These are phyloP conservation scores for Scolopax mira DNA, from an alignment of 2,113 vertebrate genomes.

Conservation along the genomic window DNA sequence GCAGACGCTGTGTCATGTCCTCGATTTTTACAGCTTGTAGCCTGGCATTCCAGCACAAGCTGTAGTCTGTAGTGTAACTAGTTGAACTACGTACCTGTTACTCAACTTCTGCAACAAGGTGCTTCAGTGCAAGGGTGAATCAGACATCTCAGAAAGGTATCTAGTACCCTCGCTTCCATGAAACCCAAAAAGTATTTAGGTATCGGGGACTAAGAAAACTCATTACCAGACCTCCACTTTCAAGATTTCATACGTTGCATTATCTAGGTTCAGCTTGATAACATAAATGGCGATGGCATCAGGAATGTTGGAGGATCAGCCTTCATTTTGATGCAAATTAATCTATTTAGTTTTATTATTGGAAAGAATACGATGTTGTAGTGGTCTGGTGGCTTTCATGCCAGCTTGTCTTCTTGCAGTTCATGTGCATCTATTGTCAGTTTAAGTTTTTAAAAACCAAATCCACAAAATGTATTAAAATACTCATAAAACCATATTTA, in stretches of 20 bases:
- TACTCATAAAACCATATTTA: not conserved
- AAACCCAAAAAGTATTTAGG: not conserved
- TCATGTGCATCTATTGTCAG: not conserved
- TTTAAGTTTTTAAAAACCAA: not conserved
- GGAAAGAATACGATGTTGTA: not conserved
- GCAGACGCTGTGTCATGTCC: not conserved
- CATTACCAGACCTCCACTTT: not conserved
- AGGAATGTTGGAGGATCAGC: not conserved
- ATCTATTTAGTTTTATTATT: not conserved
- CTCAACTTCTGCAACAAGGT: not conserved
- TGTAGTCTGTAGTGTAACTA: not conserved
- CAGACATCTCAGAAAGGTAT: accelerated
- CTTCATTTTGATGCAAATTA: not conserved
- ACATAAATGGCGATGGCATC: not conserved
- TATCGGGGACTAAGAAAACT: not conserved
- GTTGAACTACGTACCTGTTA: not conserved
- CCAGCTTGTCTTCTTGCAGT: not conserved
- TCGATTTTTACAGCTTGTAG: not conserved
- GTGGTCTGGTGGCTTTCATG: not conserved
- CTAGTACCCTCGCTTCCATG: not conserved
- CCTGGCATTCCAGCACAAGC: not conserved
- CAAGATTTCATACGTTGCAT: not conserved
- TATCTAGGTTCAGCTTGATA: not conserved
- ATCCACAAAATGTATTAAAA: not conserved
- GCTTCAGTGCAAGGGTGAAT: not conserved